Base-by-base conservation (phyloP, 2,888 invertebrate genomes). In the Aplocera efformata region DNA sequence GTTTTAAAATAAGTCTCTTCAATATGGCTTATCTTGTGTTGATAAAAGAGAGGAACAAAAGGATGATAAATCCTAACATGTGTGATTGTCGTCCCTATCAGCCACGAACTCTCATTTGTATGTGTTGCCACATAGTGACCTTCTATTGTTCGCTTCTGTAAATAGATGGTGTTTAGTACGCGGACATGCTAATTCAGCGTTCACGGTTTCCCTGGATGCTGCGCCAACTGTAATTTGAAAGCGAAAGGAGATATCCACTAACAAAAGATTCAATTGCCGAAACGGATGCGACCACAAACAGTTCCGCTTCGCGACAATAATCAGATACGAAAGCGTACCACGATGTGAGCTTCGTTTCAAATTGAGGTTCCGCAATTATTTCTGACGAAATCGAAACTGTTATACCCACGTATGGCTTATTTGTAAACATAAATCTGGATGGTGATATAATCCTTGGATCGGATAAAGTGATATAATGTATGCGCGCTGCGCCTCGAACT, bases 381-480 rank as follows among this genome's bases (percentile, higher is more conserved):
- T 43, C 33, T 41, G 11, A 39, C 32, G 32, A 47, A 45, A 42
- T 42, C 33, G 39, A 42, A 40, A 42, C 42, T 53, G 48, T 37
- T 46, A 52, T 51, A 21, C 23, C 3, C 25, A 10, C 5, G 32
- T 20, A 38, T 38, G 41, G 38, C 48, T 59, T 58, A 53, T 67
- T 67, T 63, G 55, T 64, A 65, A 62, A 60, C 59, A 58, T 57
- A 38, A 48, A 52, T 50, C 41, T 54, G 53, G 43, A 50, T 45
- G 62, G 71, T 85, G 83, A 85, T 81, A 82, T 85, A 86, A 86
- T 79, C 72, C 72, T 54, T 63, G 63, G 63, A 66, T 67, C 72
- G 68, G 74, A 80, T 83, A 70, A 75, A 76, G 72, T 84, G 82
- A 86, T 86, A 86, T 85, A 86, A 86, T 79, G 73, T 79, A 84